phyloP scores from a whole-genome alignment of 2,113 vertebrate species.

The Edolisoma coerulescens region DNA sequence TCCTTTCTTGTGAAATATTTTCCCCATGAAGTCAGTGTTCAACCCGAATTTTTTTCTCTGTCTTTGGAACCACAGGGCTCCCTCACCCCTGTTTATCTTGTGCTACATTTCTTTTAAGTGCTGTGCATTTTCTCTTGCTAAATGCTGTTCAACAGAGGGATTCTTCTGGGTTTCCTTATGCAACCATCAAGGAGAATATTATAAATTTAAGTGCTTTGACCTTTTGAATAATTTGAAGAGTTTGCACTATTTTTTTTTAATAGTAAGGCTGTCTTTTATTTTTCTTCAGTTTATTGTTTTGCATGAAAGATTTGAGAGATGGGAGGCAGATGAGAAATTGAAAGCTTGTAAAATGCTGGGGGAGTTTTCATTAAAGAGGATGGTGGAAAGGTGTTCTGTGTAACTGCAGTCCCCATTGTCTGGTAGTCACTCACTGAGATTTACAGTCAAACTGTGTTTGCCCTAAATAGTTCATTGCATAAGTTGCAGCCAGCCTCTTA shows the following conservation, averaged over 20 bases:
- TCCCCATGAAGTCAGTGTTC: not conserved
- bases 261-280: not conserved
- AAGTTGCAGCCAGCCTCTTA: not conserved
- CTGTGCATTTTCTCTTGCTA: not conserved
- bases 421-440: not conserved
- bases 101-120: not conserved
- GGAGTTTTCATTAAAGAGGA: not conserved
- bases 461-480: not conserved
- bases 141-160: not conserved
- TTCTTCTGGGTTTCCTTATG: not conserved
- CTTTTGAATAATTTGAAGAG: not conserved
- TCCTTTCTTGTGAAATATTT: not conserved
- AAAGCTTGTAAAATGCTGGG: not conserved
- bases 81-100: not conserved
- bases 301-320: not conserved
- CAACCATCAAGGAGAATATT: not conserved
- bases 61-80: not conserved
- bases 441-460: not conserved
- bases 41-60: not conserved
- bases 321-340: not conserved
- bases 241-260: not conserved
- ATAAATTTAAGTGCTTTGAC: not conserved
- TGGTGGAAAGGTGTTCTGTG: not conserved
- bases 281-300: not conserved
- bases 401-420: not conserved